These are phyloP conservation scores for Microcebus ravelobensis DNA, from an alignment of 2,113 vertebrate species.

Conservation along the genomic window DNA sequence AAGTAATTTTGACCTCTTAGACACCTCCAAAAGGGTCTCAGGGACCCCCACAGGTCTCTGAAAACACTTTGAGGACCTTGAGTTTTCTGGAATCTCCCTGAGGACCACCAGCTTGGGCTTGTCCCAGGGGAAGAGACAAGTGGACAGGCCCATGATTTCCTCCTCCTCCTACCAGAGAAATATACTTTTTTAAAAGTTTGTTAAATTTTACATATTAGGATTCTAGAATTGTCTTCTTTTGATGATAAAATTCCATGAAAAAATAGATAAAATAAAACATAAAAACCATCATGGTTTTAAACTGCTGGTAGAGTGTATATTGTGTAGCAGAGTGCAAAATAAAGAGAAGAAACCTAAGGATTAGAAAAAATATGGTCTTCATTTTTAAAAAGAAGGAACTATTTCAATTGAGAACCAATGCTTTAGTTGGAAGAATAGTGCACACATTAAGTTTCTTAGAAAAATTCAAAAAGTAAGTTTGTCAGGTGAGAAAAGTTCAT, in stretches of 20 bases:
- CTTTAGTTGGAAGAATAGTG: neutral
- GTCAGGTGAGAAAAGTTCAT: neutral
- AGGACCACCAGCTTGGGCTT: neutral
- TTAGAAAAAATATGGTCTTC: neutral
- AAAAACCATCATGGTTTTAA: neutral
- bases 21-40: neutral
- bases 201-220: neutral
- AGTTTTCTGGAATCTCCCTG: neutral
- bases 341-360: neutral
- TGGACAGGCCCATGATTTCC: rapidly evolving
- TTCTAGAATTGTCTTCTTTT: neutral
- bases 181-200: neutral
- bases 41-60: neutral
- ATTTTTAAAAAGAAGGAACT: neutral
- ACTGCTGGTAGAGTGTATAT: neutral
- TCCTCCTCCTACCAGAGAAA: neutral
- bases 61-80: neutral
- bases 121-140: neutral
- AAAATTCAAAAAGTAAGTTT: neutral
- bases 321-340: neutral
- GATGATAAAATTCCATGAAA: neutral
- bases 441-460: neutral
- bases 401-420: neutral
- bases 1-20: neutral
- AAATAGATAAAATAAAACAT: neutral